These are phyloP conservation scores for Apamea crenata DNA, from an alignment of 2,888 invertebrate species.

Conservation along the genomic window DNA sequence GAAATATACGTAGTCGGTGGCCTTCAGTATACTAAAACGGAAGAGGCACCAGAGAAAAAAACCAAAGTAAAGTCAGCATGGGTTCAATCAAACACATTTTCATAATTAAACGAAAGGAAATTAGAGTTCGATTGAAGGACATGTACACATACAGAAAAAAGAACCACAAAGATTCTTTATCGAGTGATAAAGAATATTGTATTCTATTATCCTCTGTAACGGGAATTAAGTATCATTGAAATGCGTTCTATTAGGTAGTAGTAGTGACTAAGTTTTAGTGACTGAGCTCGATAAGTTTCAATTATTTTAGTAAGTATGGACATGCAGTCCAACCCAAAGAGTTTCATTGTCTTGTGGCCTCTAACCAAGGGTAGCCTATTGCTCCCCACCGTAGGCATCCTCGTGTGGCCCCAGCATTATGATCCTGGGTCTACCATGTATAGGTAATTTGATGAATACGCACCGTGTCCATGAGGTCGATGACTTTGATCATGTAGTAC, in stretches of 20 bases:
- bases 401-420: background rate
- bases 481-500: conserved; percentile 86
- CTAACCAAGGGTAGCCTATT: background rate
- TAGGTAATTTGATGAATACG: conserved; percentile 37
- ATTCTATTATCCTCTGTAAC: background rate
- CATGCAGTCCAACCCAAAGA: background rate
- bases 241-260: background rate
- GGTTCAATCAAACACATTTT: background rate
- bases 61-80: no score
- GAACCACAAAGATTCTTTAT: no score
- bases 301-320: background rate
- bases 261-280: background rate
- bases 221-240: background rate
- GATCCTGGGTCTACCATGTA: background rate
- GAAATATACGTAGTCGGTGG: background rate
- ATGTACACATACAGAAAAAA: background rate
- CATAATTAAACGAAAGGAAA: background rate
- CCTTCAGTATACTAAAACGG: background rate
- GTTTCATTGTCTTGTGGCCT: background rate
- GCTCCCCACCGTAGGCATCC: no score
- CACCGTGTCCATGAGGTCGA: conserved; percentile 88
- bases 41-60: background rate
- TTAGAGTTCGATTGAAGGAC: background rate
- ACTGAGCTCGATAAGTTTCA: background rate
- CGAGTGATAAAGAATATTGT: background rate